A percentile compares a stretch with the other conserved stretches of the same genome.
Evolutionary conservation across 2,113 vertebrate species (phyloP).

Genomic region (Beaufortia kweichowensis): DNA sequence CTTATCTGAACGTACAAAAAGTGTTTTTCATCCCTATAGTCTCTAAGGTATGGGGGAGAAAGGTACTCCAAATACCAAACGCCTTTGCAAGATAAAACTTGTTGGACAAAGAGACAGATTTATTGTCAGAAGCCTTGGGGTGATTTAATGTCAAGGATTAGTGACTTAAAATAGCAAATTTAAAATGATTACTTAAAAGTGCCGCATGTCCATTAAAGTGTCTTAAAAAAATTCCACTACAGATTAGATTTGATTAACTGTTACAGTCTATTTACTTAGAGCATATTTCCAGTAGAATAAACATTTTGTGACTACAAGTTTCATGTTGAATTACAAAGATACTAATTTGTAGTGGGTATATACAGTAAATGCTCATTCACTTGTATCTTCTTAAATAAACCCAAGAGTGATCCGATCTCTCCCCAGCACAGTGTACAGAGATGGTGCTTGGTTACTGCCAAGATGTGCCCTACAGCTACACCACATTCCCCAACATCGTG

Average conservation of each 20-base stretch:
- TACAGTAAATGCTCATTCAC: too few relatives aligned
- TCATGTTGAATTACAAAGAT: too few relatives aligned
- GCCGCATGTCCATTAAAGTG: too few relatives aligned
- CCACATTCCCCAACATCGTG: slow-evolving; percentile 84
- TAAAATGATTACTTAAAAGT: neutral
- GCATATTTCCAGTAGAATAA: neutral
- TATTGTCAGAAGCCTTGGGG: slow-evolving; percentile 9
- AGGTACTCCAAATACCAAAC: slow-evolving; percentile 45
- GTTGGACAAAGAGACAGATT: slow-evolving; percentile 10
- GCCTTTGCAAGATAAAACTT: slow-evolving; percentile 43
- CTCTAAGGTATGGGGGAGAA: slow-evolving; percentile 28
- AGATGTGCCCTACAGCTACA: slow-evolving; percentile 81
- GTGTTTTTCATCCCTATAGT: slow-evolving; percentile 15
- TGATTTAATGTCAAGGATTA: slow-evolving; percentile 18
- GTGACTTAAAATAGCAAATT: neutral
- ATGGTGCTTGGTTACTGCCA: slow-evolving; percentile 84
- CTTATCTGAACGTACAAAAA: too few relatives aligned
- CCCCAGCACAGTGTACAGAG: slow-evolving; percentile 80
- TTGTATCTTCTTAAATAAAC: neutral
- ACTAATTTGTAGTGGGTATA: too few relatives aligned
- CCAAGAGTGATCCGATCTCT: neutral
- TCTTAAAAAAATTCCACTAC: slow-evolving; percentile 15
- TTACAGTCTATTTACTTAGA: neutral
- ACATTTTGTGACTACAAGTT: neutral
- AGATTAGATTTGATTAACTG: slow-evolving; percentile 4